Conservation (phyloP, 2,797 vertebrate genomes). For the Enteromius treurensis region DNA sequence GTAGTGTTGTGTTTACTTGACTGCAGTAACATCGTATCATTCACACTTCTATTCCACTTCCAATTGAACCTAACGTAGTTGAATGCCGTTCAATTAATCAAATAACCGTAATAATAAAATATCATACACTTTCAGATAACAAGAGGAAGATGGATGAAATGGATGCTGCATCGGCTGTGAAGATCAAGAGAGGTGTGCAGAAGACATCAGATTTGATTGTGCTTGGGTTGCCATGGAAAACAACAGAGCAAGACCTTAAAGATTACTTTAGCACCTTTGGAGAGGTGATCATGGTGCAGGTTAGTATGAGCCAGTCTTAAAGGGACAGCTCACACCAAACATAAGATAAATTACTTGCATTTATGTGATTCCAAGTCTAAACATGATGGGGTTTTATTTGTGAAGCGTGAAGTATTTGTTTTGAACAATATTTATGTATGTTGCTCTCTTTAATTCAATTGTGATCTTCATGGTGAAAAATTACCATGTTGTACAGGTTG, state of each 20-base stretch:
- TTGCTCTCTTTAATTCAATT: background rate
- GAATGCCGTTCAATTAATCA: background rate
- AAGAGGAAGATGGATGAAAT: constrained; percentile 99
- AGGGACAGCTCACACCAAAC: background rate
- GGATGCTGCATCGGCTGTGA: constrained; percentile 94
- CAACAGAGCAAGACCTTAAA: constrained; percentile 95
- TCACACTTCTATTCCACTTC: background rate
- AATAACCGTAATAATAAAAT: background rate
- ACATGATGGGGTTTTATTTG: background rate
- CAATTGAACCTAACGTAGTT: too few relatives aligned
- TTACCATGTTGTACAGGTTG: too few relatives aligned
- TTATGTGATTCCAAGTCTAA: too few relatives aligned
- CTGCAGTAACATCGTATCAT: background rate
- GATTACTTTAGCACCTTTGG: constrained; percentile 97
- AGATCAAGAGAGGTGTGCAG: constrained; percentile 95
- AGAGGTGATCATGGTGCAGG: constrained; percentile 99
- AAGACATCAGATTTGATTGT: constrained; percentile 98
- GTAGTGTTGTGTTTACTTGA: background rate
- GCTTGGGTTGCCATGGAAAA: constrained; percentile 96
- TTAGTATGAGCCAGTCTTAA: constrained; percentile 65
- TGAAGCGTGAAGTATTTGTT: background rate
- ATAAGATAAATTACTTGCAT: background rate
- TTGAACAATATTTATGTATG: background rate
- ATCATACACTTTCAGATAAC: constrained; percentile 81
- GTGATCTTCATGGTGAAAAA: too few relatives aligned